These are phyloP conservation scores for Peromyscus melanophrys DNA, from an alignment of 2,797 vertebrate genomes.

Conservation along the genomic window DNA sequence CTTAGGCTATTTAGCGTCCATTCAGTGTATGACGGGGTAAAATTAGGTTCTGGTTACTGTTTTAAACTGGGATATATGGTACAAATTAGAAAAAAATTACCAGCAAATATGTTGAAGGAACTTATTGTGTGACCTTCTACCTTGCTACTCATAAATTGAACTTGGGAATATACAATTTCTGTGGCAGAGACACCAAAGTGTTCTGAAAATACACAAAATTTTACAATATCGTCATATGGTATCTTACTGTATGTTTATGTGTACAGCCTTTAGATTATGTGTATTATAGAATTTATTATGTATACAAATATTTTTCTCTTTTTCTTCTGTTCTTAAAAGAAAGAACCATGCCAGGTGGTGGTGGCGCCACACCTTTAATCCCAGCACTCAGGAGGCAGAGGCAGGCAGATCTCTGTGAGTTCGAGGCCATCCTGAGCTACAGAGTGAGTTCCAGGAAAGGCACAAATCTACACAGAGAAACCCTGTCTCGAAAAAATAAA, in stretches of 20 bases:
- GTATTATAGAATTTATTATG: neutral
- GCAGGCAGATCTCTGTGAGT: no score
- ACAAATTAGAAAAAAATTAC: neutral
- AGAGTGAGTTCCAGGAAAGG: no score
- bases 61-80: neutral
- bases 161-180: neutral
- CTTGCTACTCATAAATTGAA: neutral
- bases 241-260: neutral
- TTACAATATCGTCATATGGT: neutral
- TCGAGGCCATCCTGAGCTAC: no score
- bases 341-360: no score
- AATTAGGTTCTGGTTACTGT: neutral
- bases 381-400: no score
- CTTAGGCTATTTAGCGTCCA: neutral
- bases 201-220: neutral
- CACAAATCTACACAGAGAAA: no score
- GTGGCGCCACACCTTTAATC: no score
- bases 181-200: neutral
- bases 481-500: no score
- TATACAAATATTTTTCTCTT: neutral
- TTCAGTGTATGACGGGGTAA: neutral
- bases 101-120: neutral
- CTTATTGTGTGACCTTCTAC: neutral
- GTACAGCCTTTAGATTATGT: neutral
- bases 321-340: neutral